Evolutionary conservation across 2,797 vertebrate genomes (phyloP).

Genomic region (Urosaurus nigricauda): DNA sequence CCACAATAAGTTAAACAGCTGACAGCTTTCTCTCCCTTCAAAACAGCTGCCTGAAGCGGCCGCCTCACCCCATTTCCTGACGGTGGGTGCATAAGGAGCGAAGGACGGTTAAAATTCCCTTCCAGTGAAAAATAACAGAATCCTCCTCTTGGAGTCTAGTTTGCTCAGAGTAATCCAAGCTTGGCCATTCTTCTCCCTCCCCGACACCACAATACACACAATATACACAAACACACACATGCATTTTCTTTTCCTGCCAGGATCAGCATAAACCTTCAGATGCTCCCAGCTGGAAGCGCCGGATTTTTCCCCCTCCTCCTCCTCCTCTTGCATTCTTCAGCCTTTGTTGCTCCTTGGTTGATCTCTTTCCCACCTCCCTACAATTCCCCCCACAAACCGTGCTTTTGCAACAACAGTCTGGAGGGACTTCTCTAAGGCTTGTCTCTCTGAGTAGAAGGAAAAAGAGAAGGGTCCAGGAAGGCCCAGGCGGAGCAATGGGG

Average conservation of each 20-base stretch:
- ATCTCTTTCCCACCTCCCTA: not conserved
- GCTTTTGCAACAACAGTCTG: fast-evolving
- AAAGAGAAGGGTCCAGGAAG: constrained; percentile 26
- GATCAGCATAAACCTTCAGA: not conserved
- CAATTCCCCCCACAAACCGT: not conserved
- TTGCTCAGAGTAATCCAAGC: not conserved
- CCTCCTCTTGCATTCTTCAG: not conserved
- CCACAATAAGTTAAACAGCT: too few relatives aligned
- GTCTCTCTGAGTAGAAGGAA: not conserved
- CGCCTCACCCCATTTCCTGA: too few relatives aligned
- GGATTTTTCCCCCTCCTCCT: not conserved
- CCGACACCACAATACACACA: too few relatives aligned
- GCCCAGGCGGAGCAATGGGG: constrained; percentile 35
- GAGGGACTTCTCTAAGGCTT: not conserved
- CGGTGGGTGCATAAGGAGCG: too few relatives aligned
- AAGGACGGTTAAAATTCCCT: too few relatives aligned
- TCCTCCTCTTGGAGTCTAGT: fast-evolving
- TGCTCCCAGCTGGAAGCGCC: not conserved
- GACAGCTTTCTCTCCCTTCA: too few relatives aligned
- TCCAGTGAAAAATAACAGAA: fast-evolving
- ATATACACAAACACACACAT: too few relatives aligned
- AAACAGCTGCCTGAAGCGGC: too few relatives aligned
- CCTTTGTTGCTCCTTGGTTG: not conserved
- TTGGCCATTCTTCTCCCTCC: too few relatives aligned
- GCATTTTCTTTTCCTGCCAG: not conserved